These are phyloP conservation scores for Dendrophyllia cribrosa DNA, from an alignment of 64 coral and sea anemone species.

Conservation along the genomic window DNA sequence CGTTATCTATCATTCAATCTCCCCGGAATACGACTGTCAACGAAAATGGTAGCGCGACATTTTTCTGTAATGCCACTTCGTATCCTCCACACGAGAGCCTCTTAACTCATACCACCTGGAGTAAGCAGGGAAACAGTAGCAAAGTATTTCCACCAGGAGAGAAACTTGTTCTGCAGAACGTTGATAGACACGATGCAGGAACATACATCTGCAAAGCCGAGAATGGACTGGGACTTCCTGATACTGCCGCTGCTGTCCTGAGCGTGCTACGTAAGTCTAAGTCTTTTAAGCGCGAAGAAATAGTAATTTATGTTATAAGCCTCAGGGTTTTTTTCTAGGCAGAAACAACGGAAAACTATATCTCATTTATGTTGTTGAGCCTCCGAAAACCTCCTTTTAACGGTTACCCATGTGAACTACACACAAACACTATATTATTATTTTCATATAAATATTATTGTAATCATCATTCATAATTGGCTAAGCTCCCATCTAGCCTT, in stretches of 20 bases:
- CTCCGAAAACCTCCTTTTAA: too few species aligned
- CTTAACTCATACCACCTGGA: constrained; percentile 22
- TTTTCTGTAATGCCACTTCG: constrained; percentile 37
- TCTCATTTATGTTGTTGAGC: too few species aligned
- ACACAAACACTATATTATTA: too few species aligned
- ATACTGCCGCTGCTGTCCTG: constrained; percentile 6
- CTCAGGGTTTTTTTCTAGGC: too few species aligned
- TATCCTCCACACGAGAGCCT: background rate
- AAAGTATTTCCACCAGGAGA: constrained; percentile 5
- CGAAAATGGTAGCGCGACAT: constrained; percentile 5
- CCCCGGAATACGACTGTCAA: constrained; percentile 22
- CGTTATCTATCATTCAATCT: constrained; percentile 17
- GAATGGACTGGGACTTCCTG: constrained; percentile 46
- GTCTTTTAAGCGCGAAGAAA: background rate
- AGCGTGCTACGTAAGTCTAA: background rate
- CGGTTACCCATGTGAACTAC: too few species aligned
- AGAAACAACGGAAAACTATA: too few species aligned
- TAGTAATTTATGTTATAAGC: background rate
- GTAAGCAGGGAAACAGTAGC: background rate
- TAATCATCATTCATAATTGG: too few species aligned
- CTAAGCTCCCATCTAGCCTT: too few species aligned
- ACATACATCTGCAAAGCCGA: constrained; percentile 24
- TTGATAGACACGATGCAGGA: background rate
- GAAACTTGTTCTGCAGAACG: constrained; percentile 7
- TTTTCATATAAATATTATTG: too few species aligned